Conservation (phyloP, 1,140 invertebrate genomes). For the Bombus sylvicola region DNA sequence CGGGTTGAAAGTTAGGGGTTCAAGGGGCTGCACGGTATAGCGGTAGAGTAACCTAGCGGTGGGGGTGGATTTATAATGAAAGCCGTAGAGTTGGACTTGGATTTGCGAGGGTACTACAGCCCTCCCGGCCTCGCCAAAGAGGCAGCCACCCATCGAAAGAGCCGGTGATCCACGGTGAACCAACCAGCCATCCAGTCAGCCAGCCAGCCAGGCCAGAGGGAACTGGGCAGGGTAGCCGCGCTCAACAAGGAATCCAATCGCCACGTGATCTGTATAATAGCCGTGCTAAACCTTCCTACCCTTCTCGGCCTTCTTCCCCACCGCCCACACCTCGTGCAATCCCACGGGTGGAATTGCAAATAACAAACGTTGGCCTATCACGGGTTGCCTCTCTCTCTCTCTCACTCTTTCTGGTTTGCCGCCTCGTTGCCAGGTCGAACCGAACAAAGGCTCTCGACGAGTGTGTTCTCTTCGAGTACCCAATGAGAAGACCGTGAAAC, state of each 20-base stretch:
- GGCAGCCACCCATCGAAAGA: constrained; percentile 49
- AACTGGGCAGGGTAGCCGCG: constrained; percentile 47
- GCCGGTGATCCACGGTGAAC: constrained; percentile 39
- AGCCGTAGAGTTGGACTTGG: constrained; percentile 79
- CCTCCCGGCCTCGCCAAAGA: constrained; percentile 58
- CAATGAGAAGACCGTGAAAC: constrained; percentile 33
- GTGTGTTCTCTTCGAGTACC: background rate
- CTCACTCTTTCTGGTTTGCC: background rate
- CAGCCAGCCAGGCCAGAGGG: constrained; percentile 30
- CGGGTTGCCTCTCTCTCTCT: constrained; percentile 49
- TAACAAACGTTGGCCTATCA: constrained; percentile 75
- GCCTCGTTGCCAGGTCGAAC: constrained; percentile 2
- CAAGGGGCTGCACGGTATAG: constrained; percentile 67
- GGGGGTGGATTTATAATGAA: constrained; percentile 82
- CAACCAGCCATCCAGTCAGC: constrained; percentile 58
- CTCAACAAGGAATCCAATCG: constrained; percentile 79
- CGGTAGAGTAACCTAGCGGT: constrained; percentile 22
- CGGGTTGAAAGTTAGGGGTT: constrained; percentile 79
- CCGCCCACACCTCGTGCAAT: constrained; percentile 61
- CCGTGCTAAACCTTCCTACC: constrained; percentile 73
- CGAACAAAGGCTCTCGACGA: constrained; percentile 44
- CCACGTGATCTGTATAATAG: constrained; percentile 81
- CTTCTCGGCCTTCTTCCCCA: constrained; percentile 14
- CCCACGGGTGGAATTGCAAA: constrained; percentile 76
- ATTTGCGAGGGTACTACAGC: constrained; percentile 79